These are phyloP conservation scores for Urocyon cinereoargenteus DNA, from an alignment of 2,797 vertebrate species.

Conservation along the genomic window DNA sequence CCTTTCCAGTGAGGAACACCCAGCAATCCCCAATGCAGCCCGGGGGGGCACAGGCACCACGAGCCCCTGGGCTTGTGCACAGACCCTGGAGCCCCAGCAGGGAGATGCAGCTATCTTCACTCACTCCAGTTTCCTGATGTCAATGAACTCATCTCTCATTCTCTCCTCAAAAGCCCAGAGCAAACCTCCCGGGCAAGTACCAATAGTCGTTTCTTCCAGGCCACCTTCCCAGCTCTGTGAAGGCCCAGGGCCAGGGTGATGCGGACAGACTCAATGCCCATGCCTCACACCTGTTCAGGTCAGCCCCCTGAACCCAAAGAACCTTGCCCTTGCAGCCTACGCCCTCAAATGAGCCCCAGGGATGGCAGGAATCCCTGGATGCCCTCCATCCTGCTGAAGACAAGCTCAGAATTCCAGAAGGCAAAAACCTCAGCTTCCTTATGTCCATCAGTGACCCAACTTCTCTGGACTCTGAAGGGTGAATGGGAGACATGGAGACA, in stretches of 20 bases:
- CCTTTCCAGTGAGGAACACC: slow-evolving; percentile 19
- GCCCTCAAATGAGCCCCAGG: background rate
- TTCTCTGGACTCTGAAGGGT: background rate
- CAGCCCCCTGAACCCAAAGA: background rate
- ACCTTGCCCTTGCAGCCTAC: background rate
- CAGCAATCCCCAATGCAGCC: background rate
- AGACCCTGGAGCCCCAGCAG: background rate
- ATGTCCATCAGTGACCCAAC: background rate
- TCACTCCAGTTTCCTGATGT: background rate
- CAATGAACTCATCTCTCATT: background rate
- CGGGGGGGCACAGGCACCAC: background rate
- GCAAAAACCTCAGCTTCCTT: background rate
- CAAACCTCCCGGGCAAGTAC: background rate
- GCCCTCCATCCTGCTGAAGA: background rate
- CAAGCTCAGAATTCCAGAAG: background rate
- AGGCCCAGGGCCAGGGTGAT: background rate
- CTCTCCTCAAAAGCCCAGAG: background rate
- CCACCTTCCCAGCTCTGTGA: background rate
- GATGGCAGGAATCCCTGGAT: background rate
- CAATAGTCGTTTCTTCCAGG: background rate
- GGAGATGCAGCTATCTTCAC: background rate
- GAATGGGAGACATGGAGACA: background rate
- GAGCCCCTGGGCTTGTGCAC: background rate
- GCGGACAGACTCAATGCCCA: background rate
- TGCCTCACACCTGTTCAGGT: background rate